phyloP scores from a whole-genome alignment of 2,888 invertebrate genomes.

The Melinaea menophilus region DNA sequence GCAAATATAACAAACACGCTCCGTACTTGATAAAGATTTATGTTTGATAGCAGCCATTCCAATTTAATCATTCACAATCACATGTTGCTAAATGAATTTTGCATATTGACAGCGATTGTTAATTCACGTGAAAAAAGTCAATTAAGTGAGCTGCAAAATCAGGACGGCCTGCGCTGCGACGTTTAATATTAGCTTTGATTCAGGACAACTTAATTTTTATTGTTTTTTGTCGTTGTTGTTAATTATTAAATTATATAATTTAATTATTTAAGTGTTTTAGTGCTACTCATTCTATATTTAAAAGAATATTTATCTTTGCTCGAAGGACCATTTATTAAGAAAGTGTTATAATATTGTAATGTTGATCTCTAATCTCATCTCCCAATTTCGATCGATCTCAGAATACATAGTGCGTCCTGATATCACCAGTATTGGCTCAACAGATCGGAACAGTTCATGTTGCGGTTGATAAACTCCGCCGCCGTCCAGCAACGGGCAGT shows the following conservation, averaged over 20 bases:
- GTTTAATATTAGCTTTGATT: background rate
- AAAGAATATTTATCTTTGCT: no score
- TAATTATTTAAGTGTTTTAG: no score
- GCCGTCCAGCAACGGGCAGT: conserved; percentile 41
- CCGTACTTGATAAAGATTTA: conserved; percentile 17
- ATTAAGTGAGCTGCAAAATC: conserved; percentile 11
- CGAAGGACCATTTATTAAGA: no score
- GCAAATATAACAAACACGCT: conserved; percentile 21
- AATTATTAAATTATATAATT: no score
- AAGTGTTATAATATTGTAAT: no score
- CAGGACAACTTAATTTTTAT: conserved; percentile 6
- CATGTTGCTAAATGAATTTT: conserved; percentile 13
- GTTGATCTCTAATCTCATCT: no score
- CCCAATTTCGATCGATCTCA: no score
- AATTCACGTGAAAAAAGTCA: conserved; percentile 7
- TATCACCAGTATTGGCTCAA: no score
- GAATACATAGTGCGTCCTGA: no score
- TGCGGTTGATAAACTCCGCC: conserved; percentile 50
- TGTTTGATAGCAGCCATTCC: conserved; percentile 10
- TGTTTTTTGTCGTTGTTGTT: conserved; percentile 10
- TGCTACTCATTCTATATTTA: no score
- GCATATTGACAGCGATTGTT: conserved; percentile 12
- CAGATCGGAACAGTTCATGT: conserved; percentile 21
- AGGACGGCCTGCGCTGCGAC: background rate
- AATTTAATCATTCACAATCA: conserved; percentile 22